These are phyloP conservation scores for Eupithecia abbreviata DNA, from an alignment of 2,888 invertebrate genomes.

Conservation along the genomic window DNA sequence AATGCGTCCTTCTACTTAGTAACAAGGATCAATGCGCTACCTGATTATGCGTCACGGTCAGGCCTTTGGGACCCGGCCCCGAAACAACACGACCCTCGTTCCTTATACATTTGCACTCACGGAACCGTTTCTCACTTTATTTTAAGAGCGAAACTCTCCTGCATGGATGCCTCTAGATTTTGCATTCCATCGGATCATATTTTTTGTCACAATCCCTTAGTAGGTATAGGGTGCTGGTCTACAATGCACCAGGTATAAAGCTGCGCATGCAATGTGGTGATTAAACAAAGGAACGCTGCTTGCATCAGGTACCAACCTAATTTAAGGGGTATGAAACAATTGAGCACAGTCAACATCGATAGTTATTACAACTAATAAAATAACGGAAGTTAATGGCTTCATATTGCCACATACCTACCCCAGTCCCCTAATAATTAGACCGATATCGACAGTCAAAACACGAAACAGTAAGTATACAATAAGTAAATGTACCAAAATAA, in stretches of 20 bases:
- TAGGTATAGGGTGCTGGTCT: constrained; percentile 4
- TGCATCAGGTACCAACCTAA: not conserved
- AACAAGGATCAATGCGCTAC: constrained; percentile 29
- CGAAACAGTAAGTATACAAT: not conserved
- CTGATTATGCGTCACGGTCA: constrained; percentile 18
- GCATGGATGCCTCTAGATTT: constrained; percentile 3
- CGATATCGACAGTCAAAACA: not conserved
- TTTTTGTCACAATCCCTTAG: constrained; percentile 19
- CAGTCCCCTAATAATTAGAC: not conserved
- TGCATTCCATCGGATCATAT: constrained; percentile 7
- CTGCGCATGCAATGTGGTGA: constrained; percentile 3
- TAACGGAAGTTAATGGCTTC: not conserved
- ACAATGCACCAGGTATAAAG: constrained; percentile 4
- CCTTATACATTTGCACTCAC: not conserved
- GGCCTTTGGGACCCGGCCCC: not conserved
- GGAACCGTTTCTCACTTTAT: not conserved
- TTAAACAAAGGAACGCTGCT: not conserved
- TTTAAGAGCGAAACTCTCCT: constrained; percentile 23
- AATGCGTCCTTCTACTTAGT: constrained; percentile 27
- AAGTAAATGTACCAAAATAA: not conserved
- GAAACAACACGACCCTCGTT: constrained; percentile 1
- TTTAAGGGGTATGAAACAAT: not conserved
- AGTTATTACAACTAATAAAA: not conserved
- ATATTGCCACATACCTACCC: not conserved
- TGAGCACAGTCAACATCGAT: not conserved